Base-by-base conservation (phyloP, 2,113 vertebrate genomes). In the Chauna torquata region DNA sequence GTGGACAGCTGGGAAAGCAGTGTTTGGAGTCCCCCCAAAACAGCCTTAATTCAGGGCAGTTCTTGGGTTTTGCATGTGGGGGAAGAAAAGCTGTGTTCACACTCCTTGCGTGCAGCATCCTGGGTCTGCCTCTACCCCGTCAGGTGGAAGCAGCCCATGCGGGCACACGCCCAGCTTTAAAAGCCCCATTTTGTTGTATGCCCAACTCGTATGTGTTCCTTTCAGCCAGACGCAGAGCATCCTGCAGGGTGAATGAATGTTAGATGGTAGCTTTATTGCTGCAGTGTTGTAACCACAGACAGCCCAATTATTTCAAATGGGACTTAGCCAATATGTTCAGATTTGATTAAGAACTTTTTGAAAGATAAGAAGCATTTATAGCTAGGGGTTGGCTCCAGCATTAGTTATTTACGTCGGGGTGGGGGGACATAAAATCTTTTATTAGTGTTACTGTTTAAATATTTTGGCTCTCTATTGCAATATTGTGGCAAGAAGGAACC, bases 391-490 rank as follows among this genome's bases (percentile, higher is more conserved):
- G 96, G 91, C 94, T 94, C 69, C 77, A 93, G 80, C 34, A 44
- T 71, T 49, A 79, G 86, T 92, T 97, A 93, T 96, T 97, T 96
- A 96, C 86, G 81, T 86, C 5, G 3, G 71, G 82, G 22, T n/a
- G 68, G 66, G 82, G 81, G 28, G 81, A 84, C 49, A 65, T 81
- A 91, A 82, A 89, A 77, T 95, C 82, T 95, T 95, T 91, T 95
- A 90, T 96, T 96, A 94, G 87, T 64, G 64, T 52, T 47, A 49
- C 78, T 90, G 86, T 82, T 97, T 91, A 96, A 95, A 96, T 97
- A 95, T 97, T 97, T 97, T 96, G 95, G 70, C 83, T 92, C 57
- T 82, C 66, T 70, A 42, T 89, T 97, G 93, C 94, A 97, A 93
- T 97, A 64, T 95, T 97, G 95, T 96, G 90, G 95, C 87, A 94